Evolutionary conservation across 2,888 invertebrate species (phyloP).

Genomic region (Tillus elongatus): DNA sequence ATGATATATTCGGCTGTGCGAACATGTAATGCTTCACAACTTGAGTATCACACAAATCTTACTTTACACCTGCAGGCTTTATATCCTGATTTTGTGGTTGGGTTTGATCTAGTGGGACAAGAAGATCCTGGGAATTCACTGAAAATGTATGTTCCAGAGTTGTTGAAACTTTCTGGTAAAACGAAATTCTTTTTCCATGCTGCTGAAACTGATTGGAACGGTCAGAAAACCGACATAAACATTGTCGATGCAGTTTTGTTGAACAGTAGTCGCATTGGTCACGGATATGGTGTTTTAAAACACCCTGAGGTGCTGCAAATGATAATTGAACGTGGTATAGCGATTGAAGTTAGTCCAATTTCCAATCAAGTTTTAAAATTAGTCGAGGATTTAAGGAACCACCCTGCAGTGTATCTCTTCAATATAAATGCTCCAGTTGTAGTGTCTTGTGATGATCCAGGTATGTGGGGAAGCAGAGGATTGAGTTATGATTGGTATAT

Average conservation of each 20-base stretch:
- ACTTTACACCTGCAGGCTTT: constrained; percentile 7
- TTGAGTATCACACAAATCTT: constrained; percentile 30
- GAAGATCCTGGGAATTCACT: constrained; percentile 64
- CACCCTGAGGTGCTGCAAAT: constrained; percentile 57
- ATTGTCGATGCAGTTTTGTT: constrained; percentile 66
- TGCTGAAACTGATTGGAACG: constrained; percentile 72
- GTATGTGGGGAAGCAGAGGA: constrained; percentile 60
- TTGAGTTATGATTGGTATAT: constrained; percentile 71
- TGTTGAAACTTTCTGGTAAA: constrained; percentile 19
- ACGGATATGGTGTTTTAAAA: constrained; percentile 64
- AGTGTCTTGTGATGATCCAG: constrained; percentile 68
- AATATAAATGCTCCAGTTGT: constrained; percentile 61
- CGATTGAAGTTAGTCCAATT: constrained; percentile 67
- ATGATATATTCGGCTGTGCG: constrained; percentile 51
- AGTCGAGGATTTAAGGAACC: constrained; percentile 64
- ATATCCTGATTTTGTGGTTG: constrained; percentile 56
- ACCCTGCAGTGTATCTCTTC: constrained; percentile 58
- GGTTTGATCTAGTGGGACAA: constrained; percentile 75
- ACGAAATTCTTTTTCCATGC: constrained; percentile 34
- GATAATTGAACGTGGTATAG: constrained; percentile 52
- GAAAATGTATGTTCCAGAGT: constrained; percentile 46
- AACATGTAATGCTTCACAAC: constrained; percentile 35
- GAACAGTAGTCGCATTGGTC: constrained; percentile 66
- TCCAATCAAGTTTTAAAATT: constrained; percentile 65
- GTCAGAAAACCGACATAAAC: constrained; percentile 58